Evolutionary conservation across 2,113 vertebrate genomes (phyloP).

Genomic region (Rhinichthys klamathensis): DNA sequence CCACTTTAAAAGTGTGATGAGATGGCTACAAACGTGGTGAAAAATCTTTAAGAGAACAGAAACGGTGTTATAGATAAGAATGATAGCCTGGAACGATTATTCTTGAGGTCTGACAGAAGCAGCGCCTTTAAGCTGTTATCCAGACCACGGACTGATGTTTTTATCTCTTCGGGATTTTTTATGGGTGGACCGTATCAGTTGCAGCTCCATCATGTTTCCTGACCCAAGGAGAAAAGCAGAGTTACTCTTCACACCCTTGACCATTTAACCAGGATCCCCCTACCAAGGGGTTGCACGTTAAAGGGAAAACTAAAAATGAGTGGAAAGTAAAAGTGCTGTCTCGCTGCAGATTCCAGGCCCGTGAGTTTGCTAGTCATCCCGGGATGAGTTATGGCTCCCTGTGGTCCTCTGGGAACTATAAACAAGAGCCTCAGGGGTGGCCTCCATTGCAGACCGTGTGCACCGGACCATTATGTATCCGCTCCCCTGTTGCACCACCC

Average conservation of each 20-base stretch:
- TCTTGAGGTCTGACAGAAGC: conserved; percentile 26
- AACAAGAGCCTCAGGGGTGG: conserved; percentile 62
- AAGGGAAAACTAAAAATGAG: conserved; percentile 18
- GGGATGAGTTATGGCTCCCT: conserved; percentile 71
- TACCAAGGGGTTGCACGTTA: conserved; percentile 37
- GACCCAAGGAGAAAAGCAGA: conserved; percentile 57
- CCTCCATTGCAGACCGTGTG: conserved; percentile 46
- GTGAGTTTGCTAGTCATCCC: conserved; percentile 65
- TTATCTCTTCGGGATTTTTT: conserved; percentile 44
- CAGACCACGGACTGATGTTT: conserved; percentile 36
- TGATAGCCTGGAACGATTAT: background rate
- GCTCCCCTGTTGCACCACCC: conserved; percentile 46
- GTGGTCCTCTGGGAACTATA: conserved; percentile 67
- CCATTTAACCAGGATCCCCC: conserved; percentile 61
- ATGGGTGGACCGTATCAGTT: conserved; percentile 36
- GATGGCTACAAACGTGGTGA: conserved; percentile 2
- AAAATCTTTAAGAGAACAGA: background rate
- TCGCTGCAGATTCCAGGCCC: conserved; percentile 65
- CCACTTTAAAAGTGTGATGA: conserved; percentile 53
- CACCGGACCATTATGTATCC: conserved; percentile 65
- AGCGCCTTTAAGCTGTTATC: conserved; percentile 29
- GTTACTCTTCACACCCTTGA: conserved; percentile 61
- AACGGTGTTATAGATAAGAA: conserved; percentile 24
- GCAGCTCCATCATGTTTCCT: conserved; percentile 47
- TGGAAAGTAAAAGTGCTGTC: conserved; percentile 37